A percentile compares a stretch with the other conserved stretches of the same genome.
Conservation (phyloP, 64 coral and sea anemone genomes). For the Montipora cactus region DNA sequence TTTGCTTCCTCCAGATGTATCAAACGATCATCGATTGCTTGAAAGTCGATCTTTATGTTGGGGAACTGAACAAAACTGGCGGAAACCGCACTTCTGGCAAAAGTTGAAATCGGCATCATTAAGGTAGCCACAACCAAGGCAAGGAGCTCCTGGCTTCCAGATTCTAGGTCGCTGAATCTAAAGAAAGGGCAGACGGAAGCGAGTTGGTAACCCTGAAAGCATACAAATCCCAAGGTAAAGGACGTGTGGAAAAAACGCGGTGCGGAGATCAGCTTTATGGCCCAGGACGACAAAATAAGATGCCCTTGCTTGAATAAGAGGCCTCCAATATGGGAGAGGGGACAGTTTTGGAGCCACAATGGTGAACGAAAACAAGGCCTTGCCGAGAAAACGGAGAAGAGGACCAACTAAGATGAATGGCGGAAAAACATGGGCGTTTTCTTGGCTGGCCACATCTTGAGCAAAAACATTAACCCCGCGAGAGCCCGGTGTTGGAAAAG, state of each 20-base stretch:
- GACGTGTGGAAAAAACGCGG: background rate
- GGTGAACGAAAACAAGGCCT: background rate
- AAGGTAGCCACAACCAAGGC: slow-evolving; percentile 20
- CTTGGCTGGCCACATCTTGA: background rate
- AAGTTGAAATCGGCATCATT: slow-evolving; percentile 41
- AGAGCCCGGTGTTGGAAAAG: background rate
- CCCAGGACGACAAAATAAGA: background rate
- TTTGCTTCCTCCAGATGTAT: background rate
- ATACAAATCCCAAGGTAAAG: slow-evolving; percentile 41
- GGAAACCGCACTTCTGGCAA: slow-evolving; percentile 39
- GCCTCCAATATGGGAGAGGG: background rate
- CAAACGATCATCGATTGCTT: slow-evolving; percentile 1
- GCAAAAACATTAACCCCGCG: slow-evolving; percentile 26
- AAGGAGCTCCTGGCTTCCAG: slow-evolving; percentile 12
- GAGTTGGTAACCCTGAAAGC: slow-evolving; percentile 36
- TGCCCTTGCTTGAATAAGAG: background rate
- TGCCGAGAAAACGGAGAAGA: background rate
- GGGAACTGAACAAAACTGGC: slow-evolving; percentile 5
- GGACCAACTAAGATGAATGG: slow-evolving; percentile 43
- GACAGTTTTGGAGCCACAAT: slow-evolving; percentile 24
- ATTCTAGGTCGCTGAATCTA: slow-evolving; percentile 29
- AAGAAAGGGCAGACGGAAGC: background rate
- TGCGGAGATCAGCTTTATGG: background rate
- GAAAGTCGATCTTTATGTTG: slow-evolving; percentile 8
- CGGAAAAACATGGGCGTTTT: slow-evolving; percentile 60